These are phyloP conservation scores for Formica selysi DNA, from an alignment of 1,140 invertebrate species.

Conservation along the genomic window DNA sequence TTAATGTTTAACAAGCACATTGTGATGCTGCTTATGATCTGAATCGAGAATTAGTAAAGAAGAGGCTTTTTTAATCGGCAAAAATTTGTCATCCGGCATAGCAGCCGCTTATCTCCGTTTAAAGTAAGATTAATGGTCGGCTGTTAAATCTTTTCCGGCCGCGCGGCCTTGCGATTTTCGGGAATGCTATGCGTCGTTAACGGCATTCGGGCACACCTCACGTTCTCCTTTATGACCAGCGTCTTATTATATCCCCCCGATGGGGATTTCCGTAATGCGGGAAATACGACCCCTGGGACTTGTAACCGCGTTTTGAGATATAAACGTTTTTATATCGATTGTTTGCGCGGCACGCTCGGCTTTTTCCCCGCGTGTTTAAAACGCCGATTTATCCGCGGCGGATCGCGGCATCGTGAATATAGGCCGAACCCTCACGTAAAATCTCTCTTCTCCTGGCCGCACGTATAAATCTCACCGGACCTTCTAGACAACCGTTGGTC, in stretches of 20 bases:
- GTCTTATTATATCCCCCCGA: conserved; percentile 13
- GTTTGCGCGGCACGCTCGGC: conserved; percentile 49
- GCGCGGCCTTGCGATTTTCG: background rate
- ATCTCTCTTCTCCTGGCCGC: no score
- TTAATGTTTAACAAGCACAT: background rate
- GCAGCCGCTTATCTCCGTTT: conserved; percentile 18
- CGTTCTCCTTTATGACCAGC: conserved; percentile 50
- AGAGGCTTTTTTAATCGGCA: conserved; percentile 1
- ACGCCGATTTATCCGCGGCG: conserved; percentile 13
- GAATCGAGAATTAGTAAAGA: conserved; percentile 17
- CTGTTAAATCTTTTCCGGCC: conserved; percentile 24
- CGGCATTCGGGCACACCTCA: background rate
- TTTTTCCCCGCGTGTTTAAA: conserved; percentile 50
- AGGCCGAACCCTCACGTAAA: conserved; percentile 8
- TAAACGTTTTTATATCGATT: conserved; percentile 60
- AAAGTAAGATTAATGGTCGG: conserved; percentile 51
- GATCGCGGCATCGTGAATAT: conserved; percentile 42
- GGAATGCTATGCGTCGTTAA: conserved; percentile 27
- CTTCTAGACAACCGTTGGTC: conserved; percentile 39
- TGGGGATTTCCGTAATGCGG: conserved; percentile 43
- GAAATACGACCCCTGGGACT: conserved; percentile 56
- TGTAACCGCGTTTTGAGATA: conserved; percentile 38
- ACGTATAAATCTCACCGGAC: conserved; percentile 44
- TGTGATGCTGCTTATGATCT: background rate
- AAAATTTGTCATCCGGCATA: conserved; percentile 43